A percentile compares a stretch with the other conserved stretches of the same genome.
These are phyloP conservation scores for Cyclargus thomasi DNA, from an alignment of 1,140 invertebrate genomes.

Conservation along the genomic window DNA sequence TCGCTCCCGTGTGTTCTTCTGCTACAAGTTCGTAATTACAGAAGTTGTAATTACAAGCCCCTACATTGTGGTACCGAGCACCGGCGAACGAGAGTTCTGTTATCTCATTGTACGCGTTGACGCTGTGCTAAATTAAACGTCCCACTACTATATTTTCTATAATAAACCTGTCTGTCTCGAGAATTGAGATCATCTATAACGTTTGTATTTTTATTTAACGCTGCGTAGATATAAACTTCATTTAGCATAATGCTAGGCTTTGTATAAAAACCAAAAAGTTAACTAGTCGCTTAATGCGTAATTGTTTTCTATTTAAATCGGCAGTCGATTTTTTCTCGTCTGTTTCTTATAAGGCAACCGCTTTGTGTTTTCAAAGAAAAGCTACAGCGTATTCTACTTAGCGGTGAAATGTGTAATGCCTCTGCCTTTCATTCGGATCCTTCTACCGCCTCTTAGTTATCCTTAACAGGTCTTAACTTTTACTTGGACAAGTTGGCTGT, in stretches of 20 bases:
- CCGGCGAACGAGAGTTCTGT: conserved; percentile 44
- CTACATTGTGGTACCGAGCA: conserved; percentile 49
- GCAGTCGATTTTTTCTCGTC: conserved; percentile 23
- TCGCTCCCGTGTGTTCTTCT: conserved; percentile 50
- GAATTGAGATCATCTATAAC: conserved; percentile 16
- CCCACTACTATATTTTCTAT: conserved; percentile 51
- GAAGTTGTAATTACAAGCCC: conserved; percentile 68
- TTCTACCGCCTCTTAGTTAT: conserved; percentile 35
- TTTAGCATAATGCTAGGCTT: background rate
- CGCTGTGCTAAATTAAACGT: conserved; percentile 70
- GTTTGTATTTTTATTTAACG: background rate
- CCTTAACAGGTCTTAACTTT: conserved; percentile 37
- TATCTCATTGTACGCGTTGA: conserved; percentile 50
- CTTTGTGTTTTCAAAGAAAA: conserved; percentile 44
- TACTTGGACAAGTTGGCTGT: conserved; percentile 27
- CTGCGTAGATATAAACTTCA: background rate
- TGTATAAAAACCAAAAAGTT: background rate
- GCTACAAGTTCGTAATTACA: conserved; percentile 69
- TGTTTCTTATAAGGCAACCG: conserved; percentile 59
- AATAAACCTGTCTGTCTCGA: conserved; percentile 48
- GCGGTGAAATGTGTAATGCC: conserved; percentile 58
- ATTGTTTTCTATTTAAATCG: background rate
- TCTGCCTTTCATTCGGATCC: conserved; percentile 36
- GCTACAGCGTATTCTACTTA: conserved; percentile 67
- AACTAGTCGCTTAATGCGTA: background rate